Base-by-base conservation (phyloP, 2,797 vertebrate genomes). In the Enteromius anoplus region DNA sequence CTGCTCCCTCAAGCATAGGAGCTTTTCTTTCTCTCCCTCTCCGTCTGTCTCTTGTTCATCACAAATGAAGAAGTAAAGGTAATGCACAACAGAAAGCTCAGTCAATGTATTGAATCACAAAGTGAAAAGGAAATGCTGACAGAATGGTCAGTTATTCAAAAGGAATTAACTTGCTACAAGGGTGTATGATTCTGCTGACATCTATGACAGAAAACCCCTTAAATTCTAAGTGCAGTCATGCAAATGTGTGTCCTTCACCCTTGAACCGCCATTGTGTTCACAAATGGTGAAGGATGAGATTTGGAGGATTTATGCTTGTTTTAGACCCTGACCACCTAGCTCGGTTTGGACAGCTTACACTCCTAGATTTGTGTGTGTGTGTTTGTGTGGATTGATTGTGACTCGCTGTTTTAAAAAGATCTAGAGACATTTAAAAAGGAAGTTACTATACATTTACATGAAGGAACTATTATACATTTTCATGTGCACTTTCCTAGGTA, bases 1-100 rank as follows among this genome's bases (percentile, higher is more conserved):
- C 34, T 76, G 87, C 87, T 91, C 87, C 86, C 83, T 84, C 81
- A 89, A 91, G 91, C 89, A 89, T 89, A 86, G 80, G 84, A 89
- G 82, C 79, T 70, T 84, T 26, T 55, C 66, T 71, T 78, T 89
- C 72, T 81, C 83, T 58, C 65, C 81, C 55, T 55, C 47, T 80
- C 69, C 53, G 45, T 66, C 76, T 81, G 53, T 78, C 81, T 84
- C 83, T 53, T 60, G 75, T 75, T 71, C 81, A 85, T 86, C 78
- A 66, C 85, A 85, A 86, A 75, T 83, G 75, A 60, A 84, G 75
- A 80, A 86, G 78, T 86, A 86, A 86, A 78, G 80, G 78, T 72
- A 85, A 86, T 34, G 29, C 55, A 26, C 49, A 53, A 76, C 64
- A 70, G 47, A 75, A 86, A 69, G 75, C 73, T 78, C 71, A 80